Conservation (phyloP, 2,797 vertebrate species). For the Oryzias sinensis region DNA sequence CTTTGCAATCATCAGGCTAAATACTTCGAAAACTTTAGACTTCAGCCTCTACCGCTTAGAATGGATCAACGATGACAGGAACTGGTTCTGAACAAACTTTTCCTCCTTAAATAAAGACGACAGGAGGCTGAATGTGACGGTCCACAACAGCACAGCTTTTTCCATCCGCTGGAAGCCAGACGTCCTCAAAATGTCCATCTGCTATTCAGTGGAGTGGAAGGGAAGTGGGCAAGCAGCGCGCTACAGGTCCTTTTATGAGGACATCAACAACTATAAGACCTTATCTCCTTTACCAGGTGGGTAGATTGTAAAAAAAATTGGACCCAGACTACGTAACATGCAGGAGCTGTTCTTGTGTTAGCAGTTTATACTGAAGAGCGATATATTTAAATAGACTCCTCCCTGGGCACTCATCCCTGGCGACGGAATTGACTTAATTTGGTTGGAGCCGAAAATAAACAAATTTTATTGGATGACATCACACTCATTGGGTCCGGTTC, state of each 20-base stretch:
- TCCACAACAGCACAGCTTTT: conserved; percentile 56
- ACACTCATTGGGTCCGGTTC: too few species aligned
- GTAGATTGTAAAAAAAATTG: background rate
- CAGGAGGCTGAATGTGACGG: conserved; percentile 66
- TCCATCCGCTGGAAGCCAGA: conserved; percentile 73
- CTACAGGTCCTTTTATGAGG: conserved; percentile 47
- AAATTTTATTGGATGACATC: too few species aligned
- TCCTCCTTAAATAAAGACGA: conserved; percentile 52
- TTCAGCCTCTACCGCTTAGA: too few species aligned
- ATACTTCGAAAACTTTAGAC: too few species aligned
- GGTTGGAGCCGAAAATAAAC: too few species aligned
- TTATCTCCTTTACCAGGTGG: conserved; percentile 41
- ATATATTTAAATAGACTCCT: too few species aligned
- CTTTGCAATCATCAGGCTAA: too few species aligned
- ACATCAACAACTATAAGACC: background rate
- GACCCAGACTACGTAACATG: background rate
- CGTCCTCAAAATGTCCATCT: conserved; percentile 48
- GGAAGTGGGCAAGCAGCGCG: conserved; percentile 9
- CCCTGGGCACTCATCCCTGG: too few species aligned
- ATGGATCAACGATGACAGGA: too few species aligned
- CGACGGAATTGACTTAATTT: too few species aligned
- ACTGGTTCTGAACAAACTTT: background rate
- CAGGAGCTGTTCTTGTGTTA: too few species aligned
- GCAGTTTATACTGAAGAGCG: too few species aligned
- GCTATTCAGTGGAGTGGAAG: conserved; percentile 83